Percentiles rank a stretch among this genome's conserved stretches.
Conservation (phyloP, 1,140 invertebrate species). For the Trigoniulus corallinus region DNA sequence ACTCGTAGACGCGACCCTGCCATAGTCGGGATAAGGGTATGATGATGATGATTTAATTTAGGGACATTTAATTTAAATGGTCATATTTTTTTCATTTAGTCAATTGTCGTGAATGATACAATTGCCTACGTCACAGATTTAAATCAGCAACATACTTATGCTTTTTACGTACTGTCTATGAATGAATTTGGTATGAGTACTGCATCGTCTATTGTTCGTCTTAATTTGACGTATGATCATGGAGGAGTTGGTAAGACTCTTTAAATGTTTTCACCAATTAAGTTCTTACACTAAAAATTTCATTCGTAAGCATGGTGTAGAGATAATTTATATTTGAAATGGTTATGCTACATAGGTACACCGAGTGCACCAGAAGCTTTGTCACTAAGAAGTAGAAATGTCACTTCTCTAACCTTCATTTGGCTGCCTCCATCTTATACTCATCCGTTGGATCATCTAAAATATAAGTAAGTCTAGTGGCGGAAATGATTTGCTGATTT, state of each 20-base stretch:
- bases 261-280: too few species aligned
- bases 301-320: too few species aligned
- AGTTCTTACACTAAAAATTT: too few species aligned
- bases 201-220: constrained; percentile 54
- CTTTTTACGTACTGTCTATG: constrained; percentile 53
- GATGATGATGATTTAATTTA: background rate
- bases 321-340: too few species aligned
- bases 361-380: constrained; percentile 59
- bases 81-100: constrained; percentile 27
- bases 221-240: constrained; percentile 39
- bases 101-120: constrained; percentile 44
- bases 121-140: constrained; percentile 38
- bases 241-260: too few species aligned
- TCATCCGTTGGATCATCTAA: constrained; percentile 50
- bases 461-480: constrained; percentile 38
- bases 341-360: background rate
- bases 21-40: too few species aligned
- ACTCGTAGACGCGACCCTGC: too few species aligned
- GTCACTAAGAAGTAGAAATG: constrained; percentile 51
- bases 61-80: background rate
- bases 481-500: too few species aligned
- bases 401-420: constrained; percentile 52
- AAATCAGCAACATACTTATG: constrained; percentile 45
- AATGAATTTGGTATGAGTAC: constrained; percentile 55
- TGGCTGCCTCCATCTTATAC: constrained; percentile 66